Evolutionary conservation across 2,797 vertebrate species (phyloP).

Genomic region (Girardinus metallicus): DNA sequence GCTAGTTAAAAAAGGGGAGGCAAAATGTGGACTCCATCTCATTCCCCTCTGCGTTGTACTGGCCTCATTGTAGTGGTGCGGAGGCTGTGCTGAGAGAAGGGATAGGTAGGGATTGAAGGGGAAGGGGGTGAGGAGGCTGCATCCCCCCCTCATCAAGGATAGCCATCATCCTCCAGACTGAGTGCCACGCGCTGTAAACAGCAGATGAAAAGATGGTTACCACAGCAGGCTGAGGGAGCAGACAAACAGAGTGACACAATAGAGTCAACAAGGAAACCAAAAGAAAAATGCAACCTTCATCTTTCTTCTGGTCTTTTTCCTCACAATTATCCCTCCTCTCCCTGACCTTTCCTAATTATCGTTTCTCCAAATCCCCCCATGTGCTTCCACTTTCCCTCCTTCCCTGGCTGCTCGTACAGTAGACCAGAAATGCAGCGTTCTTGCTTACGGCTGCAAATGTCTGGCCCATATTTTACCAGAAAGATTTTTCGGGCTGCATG

Average conservation of each 20-base stretch:
- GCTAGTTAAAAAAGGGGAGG: conserved; percentile 49
- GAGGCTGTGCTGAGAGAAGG: conserved; percentile 64
- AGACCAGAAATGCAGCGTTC: conserved; percentile 43
- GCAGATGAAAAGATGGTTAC: conserved; percentile 80
- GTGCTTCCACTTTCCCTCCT: conserved; percentile 28
- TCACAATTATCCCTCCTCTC: conserved; percentile 10
- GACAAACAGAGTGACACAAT: conserved; percentile 16
- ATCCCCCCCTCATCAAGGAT: conserved; percentile 87
- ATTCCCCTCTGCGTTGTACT: conserved; percentile 67
- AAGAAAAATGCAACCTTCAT: conserved; percentile 24
- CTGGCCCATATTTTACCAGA: conserved; percentile 57
- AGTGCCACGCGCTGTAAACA: conserved; percentile 94
- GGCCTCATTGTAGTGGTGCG: conserved; percentile 67
- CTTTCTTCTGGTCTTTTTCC: conserved; percentile 10
- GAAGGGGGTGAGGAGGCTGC: conserved; percentile 34
- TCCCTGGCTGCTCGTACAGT: conserved; percentile 25
- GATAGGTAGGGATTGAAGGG: conserved; percentile 43
- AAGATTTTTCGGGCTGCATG: conserved; percentile 48
- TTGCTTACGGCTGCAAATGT: conserved; percentile 55
- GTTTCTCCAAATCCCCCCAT: conserved; percentile 7
- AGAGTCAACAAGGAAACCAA: conserved; percentile 12
- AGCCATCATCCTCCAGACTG: conserved; percentile 95
- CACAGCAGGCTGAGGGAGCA: conserved; percentile 39
- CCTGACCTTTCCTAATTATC: conserved; percentile 37
- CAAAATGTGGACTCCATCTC: conserved; percentile 56